These are phyloP conservation scores for Coregonus clupeaformis DNA, from an alignment of 2,113 vertebrate genomes.

Conservation along the genomic window DNA sequence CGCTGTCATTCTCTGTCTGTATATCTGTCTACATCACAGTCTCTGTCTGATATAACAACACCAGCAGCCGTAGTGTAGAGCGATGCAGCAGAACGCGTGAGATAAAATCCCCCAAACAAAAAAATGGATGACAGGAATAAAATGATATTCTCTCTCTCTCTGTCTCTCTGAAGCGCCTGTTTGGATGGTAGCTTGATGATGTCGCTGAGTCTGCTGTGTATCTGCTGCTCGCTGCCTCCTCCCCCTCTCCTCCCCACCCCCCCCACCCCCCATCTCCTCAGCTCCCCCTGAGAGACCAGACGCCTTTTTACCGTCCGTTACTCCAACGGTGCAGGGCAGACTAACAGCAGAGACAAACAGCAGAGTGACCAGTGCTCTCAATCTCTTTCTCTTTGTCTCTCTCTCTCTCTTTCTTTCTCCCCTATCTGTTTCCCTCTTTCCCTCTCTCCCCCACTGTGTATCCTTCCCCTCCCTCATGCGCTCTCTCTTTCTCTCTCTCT, in stretches of 20 bases:
- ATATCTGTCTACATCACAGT: not conserved
- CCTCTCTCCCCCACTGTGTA: too few species aligned
- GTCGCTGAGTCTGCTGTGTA: constrained; percentile 46
- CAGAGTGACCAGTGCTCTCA: too few species aligned
- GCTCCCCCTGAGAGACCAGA: constrained; percentile 35
- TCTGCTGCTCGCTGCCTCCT: constrained; percentile 63
- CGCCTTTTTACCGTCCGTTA: constrained; percentile 44
- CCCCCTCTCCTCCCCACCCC: constrained; percentile 28
- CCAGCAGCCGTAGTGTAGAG: constrained; percentile 8
- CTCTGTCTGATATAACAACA: not conserved
- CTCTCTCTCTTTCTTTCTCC: too few species aligned
- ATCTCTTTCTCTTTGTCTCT: too few species aligned
- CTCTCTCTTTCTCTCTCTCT: too few species aligned
- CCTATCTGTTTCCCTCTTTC: too few species aligned
- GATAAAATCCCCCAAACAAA: not conserved
- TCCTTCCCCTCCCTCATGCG: too few species aligned
- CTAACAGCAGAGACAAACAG: too few species aligned
- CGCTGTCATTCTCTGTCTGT: not conserved
- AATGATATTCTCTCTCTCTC: constrained; percentile 35
- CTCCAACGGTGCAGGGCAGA: constrained; percentile 19
- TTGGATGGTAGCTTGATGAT: constrained; percentile 52
- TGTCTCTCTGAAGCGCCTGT: constrained; percentile 37
- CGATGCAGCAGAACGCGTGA: constrained; percentile 8
- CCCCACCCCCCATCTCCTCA: too few species aligned
- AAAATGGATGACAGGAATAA: constrained; percentile 12